Base-by-base conservation (phyloP, 2,797 vertebrate species). In the Heteromormyrus szaboi region DNA sequence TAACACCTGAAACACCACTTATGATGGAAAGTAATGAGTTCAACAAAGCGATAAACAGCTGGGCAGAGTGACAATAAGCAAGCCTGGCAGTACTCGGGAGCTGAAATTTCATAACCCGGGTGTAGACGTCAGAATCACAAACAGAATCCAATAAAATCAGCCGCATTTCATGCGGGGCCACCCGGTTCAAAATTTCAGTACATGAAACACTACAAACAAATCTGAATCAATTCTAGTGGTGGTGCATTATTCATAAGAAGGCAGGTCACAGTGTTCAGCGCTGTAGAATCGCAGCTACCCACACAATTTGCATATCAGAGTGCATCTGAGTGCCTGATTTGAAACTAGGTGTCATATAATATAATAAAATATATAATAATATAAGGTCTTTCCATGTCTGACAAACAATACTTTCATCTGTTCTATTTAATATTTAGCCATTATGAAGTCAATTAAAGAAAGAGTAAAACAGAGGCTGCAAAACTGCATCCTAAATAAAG, bases 1-100 rank as follows among this genome's bases (percentile, higher is more conserved):
- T 85, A 85, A 85, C 81, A 85, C 81, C 81, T 2, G 76, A 85
- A 85, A 85, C 44, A 85, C 41, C 41, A 85, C 81, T 84, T 84
- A 29, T 51, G n/a, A 14, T 25, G 4, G 12, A 85, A 48, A 51
- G 46, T 51, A 51, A 85, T 50, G 25, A 50, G 44, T 48, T 85
- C 48, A 29, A 48, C n/a, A 50, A 85, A 50, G 81, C 22, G 9
- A 85, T 85, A 22, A 50, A 85, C 44, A 50, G 46, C 81, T 50
- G 81, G 81, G 11, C 11, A 12, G 81, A 29, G 81, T 22, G 44
- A 51, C 3, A 14, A 25, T 12, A 51, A 17, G n/a, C 44, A 51
- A 46, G 7, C 9, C 44, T 4, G 7, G n/a, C 44, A 6, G 48
- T 12, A 14, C 46, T 12, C 5, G 0, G 46, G 81, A 50, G 22